Percentiles rank a stretch among this genome's conserved stretches.
These are phyloP conservation scores for Trichogramma evanescens DNA, from an alignment of 2,888 invertebrate genomes.

Conservation along the genomic window DNA sequence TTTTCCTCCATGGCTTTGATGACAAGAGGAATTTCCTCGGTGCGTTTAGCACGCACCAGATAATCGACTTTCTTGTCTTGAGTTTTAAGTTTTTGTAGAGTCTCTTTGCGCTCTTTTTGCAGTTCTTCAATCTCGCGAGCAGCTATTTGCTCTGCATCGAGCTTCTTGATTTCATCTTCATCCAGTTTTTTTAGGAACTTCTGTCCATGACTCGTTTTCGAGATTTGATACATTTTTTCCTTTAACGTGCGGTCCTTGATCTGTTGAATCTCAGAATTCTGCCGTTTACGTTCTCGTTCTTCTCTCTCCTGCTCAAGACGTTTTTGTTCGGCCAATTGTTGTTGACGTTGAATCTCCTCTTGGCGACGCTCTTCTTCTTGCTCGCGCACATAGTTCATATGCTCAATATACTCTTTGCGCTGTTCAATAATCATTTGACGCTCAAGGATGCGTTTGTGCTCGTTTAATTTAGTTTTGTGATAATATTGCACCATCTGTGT, in stretches of 20 bases:
- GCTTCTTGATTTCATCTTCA: conserved; percentile 82
- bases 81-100: conserved; percentile 83
- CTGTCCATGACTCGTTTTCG: conserved; percentile 85
- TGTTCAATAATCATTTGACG: conserved; percentile 95
- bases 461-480: conserved; percentile 75
- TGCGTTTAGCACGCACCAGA: conserved; percentile 87
- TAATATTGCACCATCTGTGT: conserved; percentile 70
- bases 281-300: conserved; percentile 79
- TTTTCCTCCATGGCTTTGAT: conserved; percentile 81
- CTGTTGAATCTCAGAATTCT: conserved; percentile 79
- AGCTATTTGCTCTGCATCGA: conserved; percentile 93
- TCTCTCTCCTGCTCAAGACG: conserved; percentile 81
- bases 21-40: conserved; percentile 89
- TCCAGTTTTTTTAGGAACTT: conserved; percentile 81
- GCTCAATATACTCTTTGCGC: conserved; percentile 89
- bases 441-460: conserved; percentile 83
- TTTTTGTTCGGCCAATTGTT: conserved; percentile 78
- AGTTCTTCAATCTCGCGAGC: conserved; percentile 85
- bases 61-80: conserved; percentile 98
- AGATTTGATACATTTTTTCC: conserved; percentile 87
- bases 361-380: conserved; percentile 64
- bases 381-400: conserved; percentile 68
- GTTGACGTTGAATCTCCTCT: conserved; percentile 74
- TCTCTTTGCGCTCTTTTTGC: conserved; percentile 88
- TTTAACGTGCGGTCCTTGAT: conserved; percentile 80